Evolutionary conservation across 2,797 vertebrate genomes (phyloP), one percentile per base, ranked within the genome.

Genomic region (Mallotus villosus): DNA sequence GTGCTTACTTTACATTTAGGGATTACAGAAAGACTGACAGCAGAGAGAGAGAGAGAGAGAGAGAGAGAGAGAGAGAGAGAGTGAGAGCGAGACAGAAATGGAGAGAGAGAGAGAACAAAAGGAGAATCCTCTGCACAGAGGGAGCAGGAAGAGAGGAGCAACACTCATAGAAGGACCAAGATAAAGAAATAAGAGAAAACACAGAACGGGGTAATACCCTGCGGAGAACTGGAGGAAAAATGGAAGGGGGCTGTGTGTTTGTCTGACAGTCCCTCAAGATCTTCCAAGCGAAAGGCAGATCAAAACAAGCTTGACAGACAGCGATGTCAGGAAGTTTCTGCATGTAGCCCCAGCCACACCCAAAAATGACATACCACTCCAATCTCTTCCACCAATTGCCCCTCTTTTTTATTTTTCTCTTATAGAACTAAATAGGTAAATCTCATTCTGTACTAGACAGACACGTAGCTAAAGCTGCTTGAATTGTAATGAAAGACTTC

Each of bases 1-100:
- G 27, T 14, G 19, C 27, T 41, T 24, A 53, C 58, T 73, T 57
- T 2, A 78, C 25, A n/a, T 19, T 62, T 19, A 64, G 12, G 32
- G 49, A 51, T 37, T 49, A 11, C 17, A 72, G 4, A 22, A 53
- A 4, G 27, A 16, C 62, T 22, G 21, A 0, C 62, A 5, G 55
- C 14, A 49, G 7, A 34, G 12, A 63, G n/a, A 53, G 24, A 27
- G 22, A 70, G 69, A 63, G 11, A 63, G 17, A n/a, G 24, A 55
- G 17, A 17, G 14, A 67, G 25, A 21, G 22, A 65, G 29, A 41
- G 34, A 34, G 14, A 19, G 46, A 53, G 65, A 22, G 7, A 37
- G 24, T 1, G 24, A 16, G 17, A 29, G 25, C 2, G 1, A 58
- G 11, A 41, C 27, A 37, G 27, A 21, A 12, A 34, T 7, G 11